Conservation (phyloP, 2,797 vertebrate genomes). For the Tamandua tetradactyla region DNA sequence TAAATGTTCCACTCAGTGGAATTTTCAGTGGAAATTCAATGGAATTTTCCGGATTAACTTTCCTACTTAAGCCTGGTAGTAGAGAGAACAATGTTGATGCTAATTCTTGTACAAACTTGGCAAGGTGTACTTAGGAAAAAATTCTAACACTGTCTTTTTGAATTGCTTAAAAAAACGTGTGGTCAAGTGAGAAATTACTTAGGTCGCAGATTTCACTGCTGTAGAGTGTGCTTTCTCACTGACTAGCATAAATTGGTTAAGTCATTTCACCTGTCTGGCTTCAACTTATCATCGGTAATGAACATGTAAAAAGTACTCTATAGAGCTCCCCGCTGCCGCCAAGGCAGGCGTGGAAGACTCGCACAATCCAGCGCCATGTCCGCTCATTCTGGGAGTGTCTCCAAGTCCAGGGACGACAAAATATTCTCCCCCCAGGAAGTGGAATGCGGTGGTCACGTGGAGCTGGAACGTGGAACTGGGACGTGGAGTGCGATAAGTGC, state of each 20-base stretch:
- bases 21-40: constrained; percentile 49
- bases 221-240: not conserved
- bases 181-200: not conserved
- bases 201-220: not conserved
- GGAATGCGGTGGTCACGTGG: no score
- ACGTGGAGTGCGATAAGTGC: no score
- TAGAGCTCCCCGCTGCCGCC: no score
- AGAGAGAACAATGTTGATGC: not conserved
- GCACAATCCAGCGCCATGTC: no score
- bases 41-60: constrained; percentile 33
- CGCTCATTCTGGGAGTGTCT: no score
- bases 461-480: no score
- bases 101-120: constrained; percentile 4
- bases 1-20: constrained; percentile 55
- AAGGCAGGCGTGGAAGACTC: no score
- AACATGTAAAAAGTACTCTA: not conserved
- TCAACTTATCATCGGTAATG: constrained; percentile 12
- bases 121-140: not conserved
- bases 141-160: not conserved
- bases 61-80: not conserved
- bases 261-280: not conserved
- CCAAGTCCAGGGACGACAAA: no score
- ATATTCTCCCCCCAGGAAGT: no score
- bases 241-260: not conserved
- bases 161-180: not conserved